phyloP scores from a whole-genome alignment of 2,113 vertebrate species.

The Argyrosomus japonicus region DNA sequence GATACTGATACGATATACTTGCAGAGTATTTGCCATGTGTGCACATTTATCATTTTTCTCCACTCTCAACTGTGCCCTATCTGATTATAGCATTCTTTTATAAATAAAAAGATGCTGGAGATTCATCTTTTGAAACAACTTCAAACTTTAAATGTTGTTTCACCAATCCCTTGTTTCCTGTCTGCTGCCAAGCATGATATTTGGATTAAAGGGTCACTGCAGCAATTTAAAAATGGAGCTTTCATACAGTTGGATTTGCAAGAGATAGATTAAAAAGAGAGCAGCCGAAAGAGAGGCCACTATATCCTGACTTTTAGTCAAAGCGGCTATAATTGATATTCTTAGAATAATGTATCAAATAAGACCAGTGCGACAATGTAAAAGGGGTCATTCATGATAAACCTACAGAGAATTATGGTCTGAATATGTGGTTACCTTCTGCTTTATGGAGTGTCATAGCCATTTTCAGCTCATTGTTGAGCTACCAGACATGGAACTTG shows the following conservation, averaged over 20 bases:
- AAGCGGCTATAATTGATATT: not conserved
- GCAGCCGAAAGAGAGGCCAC: not conserved
- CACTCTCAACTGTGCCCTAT: constrained; percentile 2
- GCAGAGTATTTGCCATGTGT: not conserved
- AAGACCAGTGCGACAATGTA: not conserved
- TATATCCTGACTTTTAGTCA: not conserved
- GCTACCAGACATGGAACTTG: no score
- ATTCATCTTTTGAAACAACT: not conserved
- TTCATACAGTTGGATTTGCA: not conserved
- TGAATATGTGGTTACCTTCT: not conserved
- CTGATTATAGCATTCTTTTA: not conserved
- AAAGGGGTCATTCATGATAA: not conserved
- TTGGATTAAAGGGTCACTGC: not conserved
- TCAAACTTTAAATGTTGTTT: not conserved
- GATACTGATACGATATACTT: not conserved
- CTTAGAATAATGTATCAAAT: not conserved
- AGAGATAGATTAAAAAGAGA: not conserved
- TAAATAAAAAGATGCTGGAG: not conserved
- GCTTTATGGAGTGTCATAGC: not conserved
- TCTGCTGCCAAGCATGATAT: not conserved
- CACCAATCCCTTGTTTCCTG: not conserved
- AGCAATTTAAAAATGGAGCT: not conserved
- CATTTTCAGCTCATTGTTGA: not conserved
- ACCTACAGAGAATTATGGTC: no score
- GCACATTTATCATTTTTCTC: not conserved